These are phyloP conservation scores for Stegodyphus dumicola DNA, from an alignment of 1,140 invertebrate genomes.

Conservation along the genomic window DNA sequence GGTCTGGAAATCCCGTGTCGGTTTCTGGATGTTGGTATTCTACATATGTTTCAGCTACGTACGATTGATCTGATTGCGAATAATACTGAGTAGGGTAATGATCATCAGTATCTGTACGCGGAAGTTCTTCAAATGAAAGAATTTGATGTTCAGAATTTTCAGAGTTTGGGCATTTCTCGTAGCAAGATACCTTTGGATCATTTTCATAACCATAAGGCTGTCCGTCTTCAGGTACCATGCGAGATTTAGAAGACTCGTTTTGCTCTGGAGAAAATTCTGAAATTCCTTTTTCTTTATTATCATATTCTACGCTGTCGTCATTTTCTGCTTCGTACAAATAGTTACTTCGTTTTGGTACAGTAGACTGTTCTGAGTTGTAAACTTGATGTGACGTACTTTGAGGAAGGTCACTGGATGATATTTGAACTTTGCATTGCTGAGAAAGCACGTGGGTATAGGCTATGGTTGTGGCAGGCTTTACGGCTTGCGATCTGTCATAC, in stretches of 20 bases:
- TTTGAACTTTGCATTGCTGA: not conserved
- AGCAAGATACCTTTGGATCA: conserved; percentile 22
- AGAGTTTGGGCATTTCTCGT: not conserved
- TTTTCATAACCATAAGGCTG: conserved; percentile 16
- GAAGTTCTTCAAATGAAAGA: conserved; percentile 32
- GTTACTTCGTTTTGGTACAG: not conserved
- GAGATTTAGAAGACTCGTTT: not conserved
- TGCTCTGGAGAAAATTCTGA: conserved; percentile 34
- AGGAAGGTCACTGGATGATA: not conserved
- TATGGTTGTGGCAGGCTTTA: conserved; percentile 21
- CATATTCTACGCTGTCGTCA: not conserved
- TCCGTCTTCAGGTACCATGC: not conserved
- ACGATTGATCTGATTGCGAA: not conserved
- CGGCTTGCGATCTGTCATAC: conserved; percentile 36
- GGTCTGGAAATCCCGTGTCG: not conserved
- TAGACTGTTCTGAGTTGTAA: not conserved
- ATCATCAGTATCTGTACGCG: not conserved
- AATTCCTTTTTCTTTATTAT: not conserved
- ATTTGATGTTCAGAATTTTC: not conserved
- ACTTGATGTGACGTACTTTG: not conserved
- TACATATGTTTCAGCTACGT: conserved; percentile 30
- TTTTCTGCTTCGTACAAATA: not conserved
- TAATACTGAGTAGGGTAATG: conserved; percentile 16
- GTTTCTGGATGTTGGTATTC: conserved; percentile 22
- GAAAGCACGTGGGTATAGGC: not conserved